Evolutionary conservation across 2,113 vertebrate genomes (phyloP).

Genomic region (Rafetus swinhoei): DNA sequence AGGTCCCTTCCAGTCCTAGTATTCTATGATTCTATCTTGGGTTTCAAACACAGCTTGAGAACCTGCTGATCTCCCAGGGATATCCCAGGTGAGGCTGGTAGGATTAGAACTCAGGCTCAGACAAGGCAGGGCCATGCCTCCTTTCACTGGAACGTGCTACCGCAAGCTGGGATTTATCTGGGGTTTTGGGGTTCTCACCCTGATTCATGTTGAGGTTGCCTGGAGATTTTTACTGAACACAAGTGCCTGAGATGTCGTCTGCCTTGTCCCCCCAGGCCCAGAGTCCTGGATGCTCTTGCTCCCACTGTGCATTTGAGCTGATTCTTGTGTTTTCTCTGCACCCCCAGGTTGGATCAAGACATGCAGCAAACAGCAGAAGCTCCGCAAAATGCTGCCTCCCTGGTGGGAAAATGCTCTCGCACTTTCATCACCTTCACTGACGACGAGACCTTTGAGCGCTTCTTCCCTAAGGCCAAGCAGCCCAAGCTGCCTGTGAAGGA

Average conservation of each 20-base stretch:
- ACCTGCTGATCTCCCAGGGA: neutral
- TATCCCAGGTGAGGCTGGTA: neutral
- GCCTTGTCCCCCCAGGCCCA: fast-evolving
- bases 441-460: conserved; percentile 86
- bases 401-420: conserved; percentile 84
- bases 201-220: neutral
- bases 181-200: neutral
- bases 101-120: neutral
- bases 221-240: neutral
- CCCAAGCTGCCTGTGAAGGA: conserved; percentile 86
- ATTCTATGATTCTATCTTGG: neutral
- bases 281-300: neutral
- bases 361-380: conserved; percentile 49
- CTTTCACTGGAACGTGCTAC: neutral
- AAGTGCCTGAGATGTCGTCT: neutral
- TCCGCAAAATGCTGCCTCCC: neutral
- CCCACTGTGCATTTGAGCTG: neutral
- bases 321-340: fast-evolving
- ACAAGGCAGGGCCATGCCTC: neutral
- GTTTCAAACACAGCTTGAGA: neutral
- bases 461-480: conserved; percentile 77
- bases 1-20: too few species aligned
- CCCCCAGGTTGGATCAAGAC: conserved; percentile 88
- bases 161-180: neutral
- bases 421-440: conserved; percentile 95